These are phyloP conservation scores for Acleris sparsana DNA, from an alignment of 2,888 invertebrate genomes.

Conservation along the genomic window DNA sequence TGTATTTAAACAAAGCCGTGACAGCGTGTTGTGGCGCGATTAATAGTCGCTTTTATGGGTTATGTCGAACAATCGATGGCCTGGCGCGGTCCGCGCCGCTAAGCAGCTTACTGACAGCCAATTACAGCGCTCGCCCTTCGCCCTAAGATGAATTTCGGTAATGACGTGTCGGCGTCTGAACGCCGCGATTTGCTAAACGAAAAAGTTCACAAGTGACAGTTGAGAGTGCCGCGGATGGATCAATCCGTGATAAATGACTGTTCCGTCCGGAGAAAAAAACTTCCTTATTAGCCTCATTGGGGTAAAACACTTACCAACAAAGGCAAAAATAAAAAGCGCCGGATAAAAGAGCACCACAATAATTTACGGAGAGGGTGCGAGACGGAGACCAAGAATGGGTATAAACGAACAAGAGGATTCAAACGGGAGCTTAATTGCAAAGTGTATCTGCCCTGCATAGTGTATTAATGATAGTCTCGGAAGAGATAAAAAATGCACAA, in stretches of 20 bases:
- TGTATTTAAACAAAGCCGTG: constrained; percentile 30
- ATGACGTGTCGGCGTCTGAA: constrained; percentile 49
- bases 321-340: constrained; percentile 26
- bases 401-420: constrained; percentile 26
- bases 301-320: constrained; percentile 23
- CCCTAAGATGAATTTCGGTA: constrained; percentile 53
- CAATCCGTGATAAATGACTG: constrained; percentile 69
- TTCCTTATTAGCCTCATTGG: constrained; percentile 35
- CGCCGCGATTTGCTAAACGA: constrained; percentile 61
- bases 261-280: constrained; percentile 47
- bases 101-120: constrained; percentile 59
- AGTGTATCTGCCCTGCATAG: constrained; percentile 4
- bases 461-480: not conserved
- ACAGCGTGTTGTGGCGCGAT: constrained; percentile 33
- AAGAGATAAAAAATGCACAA: not conserved
- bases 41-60: constrained; percentile 36
- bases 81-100: constrained; percentile 43
- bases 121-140: constrained; percentile 49
- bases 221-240: constrained; percentile 61
- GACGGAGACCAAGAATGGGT: constrained; percentile 12
- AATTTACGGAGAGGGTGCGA: constrained; percentile 28
- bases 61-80: constrained; percentile 33
- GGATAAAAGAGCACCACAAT: constrained; percentile 32
- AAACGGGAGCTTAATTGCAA: constrained; percentile 31
- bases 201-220: constrained; percentile 68